Conservation (phyloP, 2,888 invertebrate genomes). For the Eupithecia insigniata region DNA sequence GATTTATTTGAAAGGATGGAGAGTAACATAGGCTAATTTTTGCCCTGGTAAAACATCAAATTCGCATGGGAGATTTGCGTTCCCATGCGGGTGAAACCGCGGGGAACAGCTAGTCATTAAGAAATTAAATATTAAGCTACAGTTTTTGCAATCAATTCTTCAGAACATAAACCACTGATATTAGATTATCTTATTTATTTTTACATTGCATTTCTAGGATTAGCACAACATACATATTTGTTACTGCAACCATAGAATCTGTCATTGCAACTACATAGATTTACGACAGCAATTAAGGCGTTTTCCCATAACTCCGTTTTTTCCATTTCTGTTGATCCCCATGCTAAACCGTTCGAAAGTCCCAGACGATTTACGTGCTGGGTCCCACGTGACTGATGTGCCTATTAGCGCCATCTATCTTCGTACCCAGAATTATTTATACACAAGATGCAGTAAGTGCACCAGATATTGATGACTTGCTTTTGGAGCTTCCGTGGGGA, state of each 20-base stretch:
- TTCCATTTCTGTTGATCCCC: conserved; percentile 23
- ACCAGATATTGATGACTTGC: conserved; percentile 39
- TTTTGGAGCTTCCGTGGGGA: conserved; percentile 4
- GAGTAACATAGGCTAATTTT: too few species aligned
- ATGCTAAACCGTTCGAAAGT: conserved; percentile 62
- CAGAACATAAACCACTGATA: too few species aligned
- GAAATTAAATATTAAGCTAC: too few species aligned
- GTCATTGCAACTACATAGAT: conserved; percentile 6
- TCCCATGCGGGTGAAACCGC: too few species aligned
- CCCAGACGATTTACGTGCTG: conserved; percentile 75
- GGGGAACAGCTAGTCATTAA: too few species aligned
- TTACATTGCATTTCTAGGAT: background rate
- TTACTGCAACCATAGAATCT: background rate
- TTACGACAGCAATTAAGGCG: conserved; percentile 15
- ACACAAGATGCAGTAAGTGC: conserved; percentile 67
- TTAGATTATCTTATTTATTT: too few species aligned
- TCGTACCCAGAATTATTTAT: conserved; percentile 71
- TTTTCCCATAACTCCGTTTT: conserved; percentile 20
- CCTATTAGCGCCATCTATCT: conserved; percentile 72
- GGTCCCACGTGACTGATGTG: conserved; percentile 65
- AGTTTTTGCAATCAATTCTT: too few species aligned
- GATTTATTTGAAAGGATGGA: too few species aligned
- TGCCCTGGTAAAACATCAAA: too few species aligned
- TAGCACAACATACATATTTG: background rate
- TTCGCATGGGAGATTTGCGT: too few species aligned